A percentile compares a stretch with the other conserved stretches of the same genome.
These are phyloP conservation scores for Fabriciana adippe DNA, from an alignment of 2,888 invertebrate species.

Conservation along the genomic window DNA sequence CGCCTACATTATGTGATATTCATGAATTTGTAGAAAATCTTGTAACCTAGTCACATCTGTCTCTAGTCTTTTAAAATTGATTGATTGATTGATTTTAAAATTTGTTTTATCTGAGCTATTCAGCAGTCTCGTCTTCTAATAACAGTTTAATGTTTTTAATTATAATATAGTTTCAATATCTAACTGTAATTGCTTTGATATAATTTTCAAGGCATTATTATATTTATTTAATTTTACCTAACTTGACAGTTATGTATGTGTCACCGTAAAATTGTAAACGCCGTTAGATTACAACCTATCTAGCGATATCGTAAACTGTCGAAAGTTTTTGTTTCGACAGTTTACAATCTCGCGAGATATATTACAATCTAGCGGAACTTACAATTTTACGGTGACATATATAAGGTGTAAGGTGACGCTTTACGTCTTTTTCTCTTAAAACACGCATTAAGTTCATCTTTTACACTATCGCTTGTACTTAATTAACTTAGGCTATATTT, in stretches of 20 bases:
- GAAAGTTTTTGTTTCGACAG: no score
- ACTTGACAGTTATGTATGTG: slow-evolving; percentile 14
- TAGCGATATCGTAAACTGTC: no score
- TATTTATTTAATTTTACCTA: neutral
- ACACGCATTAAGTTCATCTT: slow-evolving; percentile 57
- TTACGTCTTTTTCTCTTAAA: slow-evolving; percentile 62
- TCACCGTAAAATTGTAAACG: no score
- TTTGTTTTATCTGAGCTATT: neutral
- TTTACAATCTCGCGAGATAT: no score
- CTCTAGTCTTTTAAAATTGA: neutral
- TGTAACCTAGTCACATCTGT: neutral
- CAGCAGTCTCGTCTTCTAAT: neutral
- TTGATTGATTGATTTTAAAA: neutral
- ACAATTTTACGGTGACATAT: no score
- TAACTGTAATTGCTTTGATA: neutral
- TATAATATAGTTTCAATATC: slow-evolving; percentile 23
- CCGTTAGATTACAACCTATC: no score
- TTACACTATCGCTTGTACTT: slow-evolving; percentile 45
- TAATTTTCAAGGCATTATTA: neutral
- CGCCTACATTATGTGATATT: neutral
- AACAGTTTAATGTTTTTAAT: slow-evolving; percentile 19
- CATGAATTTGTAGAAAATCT: neutral
- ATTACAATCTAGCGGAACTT: no score
- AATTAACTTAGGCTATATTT: slow-evolving; percentile 4
- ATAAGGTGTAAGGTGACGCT: slow-evolving; percentile 57